phyloP scores from a whole-genome alignment of 2,888 invertebrate genomes.

The Drosophila diplacantha region DNA sequence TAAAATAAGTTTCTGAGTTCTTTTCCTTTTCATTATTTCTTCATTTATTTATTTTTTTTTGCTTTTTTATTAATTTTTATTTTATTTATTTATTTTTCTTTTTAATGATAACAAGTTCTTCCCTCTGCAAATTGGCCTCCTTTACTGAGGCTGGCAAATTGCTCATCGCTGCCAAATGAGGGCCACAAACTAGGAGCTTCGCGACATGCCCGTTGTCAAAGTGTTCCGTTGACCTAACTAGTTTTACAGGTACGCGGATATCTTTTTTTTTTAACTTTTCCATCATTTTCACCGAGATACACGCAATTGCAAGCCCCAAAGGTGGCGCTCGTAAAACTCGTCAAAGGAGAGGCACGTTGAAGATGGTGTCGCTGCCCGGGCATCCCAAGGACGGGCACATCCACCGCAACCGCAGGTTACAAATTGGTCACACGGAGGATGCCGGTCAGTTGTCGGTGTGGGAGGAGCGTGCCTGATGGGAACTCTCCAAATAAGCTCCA shows the following conservation, averaged over 20 bases:
- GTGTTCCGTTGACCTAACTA: too few relatives aligned
- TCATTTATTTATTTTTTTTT: too few relatives aligned
- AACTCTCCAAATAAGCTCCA: slow-evolving; percentile 65
- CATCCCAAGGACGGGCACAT: slow-evolving; percentile 55
- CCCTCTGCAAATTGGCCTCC: slow-evolving; percentile 27
- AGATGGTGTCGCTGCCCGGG: slow-evolving; percentile 28
- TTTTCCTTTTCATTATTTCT: too few relatives aligned
- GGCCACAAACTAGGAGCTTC: too few relatives aligned
- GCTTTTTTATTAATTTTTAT: too few relatives aligned
- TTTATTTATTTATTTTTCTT: too few relatives aligned
- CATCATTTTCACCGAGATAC: slow-evolving; percentile 60
- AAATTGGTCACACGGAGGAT: slow-evolving; percentile 36
- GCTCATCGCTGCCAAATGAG: slow-evolving; percentile 53
- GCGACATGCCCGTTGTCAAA: too few relatives aligned
- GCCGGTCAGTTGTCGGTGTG: slow-evolving; percentile 55
- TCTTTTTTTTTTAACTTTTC: too few relatives aligned
- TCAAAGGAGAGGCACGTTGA: slow-evolving; percentile 49
- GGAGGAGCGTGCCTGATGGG: slow-evolving; percentile 28
- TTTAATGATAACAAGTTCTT: slow-evolving; percentile 35
- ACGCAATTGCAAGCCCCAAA: slow-evolving; percentile 55
- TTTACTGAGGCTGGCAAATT: slow-evolving; percentile 52
- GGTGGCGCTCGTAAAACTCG: too few relatives aligned
- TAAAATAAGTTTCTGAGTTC: too few relatives aligned
- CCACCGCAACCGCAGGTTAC: slow-evolving; percentile 61
- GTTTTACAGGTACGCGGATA: too few relatives aligned